Evolutionary conservation across 2,113 vertebrate genomes (phyloP).

Genomic region (Otis tarda): DNA sequence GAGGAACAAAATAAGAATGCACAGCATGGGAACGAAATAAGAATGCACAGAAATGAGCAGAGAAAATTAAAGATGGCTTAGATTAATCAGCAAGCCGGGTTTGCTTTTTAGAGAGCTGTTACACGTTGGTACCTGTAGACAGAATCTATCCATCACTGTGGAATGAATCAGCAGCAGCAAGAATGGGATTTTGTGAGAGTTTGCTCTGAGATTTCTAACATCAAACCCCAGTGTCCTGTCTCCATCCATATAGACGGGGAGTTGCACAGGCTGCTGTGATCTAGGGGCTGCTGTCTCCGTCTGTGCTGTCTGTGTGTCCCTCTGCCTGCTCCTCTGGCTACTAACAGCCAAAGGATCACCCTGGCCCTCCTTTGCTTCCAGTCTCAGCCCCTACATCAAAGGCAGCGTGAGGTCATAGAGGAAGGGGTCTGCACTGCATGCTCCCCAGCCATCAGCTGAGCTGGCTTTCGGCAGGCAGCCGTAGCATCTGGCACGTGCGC

Average conservation of each 20-base stretch:
- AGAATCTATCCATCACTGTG: neutral
- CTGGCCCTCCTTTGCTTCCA: neutral
- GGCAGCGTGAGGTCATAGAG: neutral
- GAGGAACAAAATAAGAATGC: neutral
- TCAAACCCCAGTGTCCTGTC: neutral
- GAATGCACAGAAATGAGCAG: neutral
- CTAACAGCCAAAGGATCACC: neutral
- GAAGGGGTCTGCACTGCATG: neutral
- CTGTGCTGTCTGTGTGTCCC: accelerated
- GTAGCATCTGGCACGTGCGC: accelerated
- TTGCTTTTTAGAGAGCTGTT: neutral
- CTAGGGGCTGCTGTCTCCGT: neutral
- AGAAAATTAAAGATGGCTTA: neutral
- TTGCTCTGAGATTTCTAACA: neutral
- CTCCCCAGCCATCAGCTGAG: neutral
- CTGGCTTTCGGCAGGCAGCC: neutral
- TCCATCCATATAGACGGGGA: neutral
- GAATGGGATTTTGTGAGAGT: neutral
- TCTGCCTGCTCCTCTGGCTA: neutral
- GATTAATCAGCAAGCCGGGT: neutral
- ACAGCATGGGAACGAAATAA: neutral
- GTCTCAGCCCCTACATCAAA: neutral
- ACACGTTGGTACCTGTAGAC: neutral
- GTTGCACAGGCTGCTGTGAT: neutral
- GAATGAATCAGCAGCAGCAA: neutral